phyloP scores from a whole-genome alignment of 2,113 vertebrate genomes.

The Nibea albiflora region DNA sequence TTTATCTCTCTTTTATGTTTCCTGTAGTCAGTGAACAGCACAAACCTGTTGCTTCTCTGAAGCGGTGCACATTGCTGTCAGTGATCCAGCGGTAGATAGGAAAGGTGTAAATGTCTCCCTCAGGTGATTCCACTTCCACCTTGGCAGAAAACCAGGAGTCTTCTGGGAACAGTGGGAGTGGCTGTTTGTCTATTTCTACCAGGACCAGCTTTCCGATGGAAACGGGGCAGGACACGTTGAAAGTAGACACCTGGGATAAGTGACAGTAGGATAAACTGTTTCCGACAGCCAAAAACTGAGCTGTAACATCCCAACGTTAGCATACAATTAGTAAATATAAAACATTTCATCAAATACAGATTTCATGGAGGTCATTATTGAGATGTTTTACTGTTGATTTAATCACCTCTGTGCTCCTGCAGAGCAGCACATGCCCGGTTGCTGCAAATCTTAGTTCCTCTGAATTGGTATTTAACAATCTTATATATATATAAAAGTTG shows the following conservation, averaged over 20 bases:
- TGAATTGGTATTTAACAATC: not conserved
- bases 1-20: not conserved
- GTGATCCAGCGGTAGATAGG: slow-evolving; percentile 74
- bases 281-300: not conserved
- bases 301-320: not conserved
- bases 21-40: not conserved
- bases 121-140: slow-evolving; percentile 61
- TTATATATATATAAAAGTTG: not conserved
- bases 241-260: slow-evolving; percentile 34
- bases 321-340: not conserved
- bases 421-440: not conserved
- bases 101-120: slow-evolving; percentile 60
- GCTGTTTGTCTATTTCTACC: slow-evolving; percentile 67
- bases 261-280: not conserved
- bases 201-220: slow-evolving; percentile 70
- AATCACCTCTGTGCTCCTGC: not conserved
- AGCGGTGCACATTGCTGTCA: slow-evolving; percentile 41
- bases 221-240: slow-evolving; percentile 30
- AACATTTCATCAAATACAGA: not conserved
- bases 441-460: not conserved
- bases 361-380: not conserved
- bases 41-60: slow-evolving; percentile 74
- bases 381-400: not conserved
- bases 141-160: slow-evolving; percentile 73
- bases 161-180: not conserved